Conservation (phyloP, 2,888 invertebrate species). For the Parelbella ahira region DNA sequence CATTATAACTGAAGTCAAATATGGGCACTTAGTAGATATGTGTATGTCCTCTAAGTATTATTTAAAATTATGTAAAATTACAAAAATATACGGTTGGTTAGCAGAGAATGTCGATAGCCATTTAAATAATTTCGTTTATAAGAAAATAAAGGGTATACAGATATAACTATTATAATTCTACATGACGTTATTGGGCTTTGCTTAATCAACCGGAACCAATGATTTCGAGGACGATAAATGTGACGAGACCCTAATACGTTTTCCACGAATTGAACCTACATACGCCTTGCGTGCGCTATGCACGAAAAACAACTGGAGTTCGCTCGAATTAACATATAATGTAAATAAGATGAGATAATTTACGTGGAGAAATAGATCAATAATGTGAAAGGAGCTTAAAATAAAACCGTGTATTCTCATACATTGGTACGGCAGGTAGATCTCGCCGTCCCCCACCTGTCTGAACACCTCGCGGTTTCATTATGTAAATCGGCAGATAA, state of each 20-base stretch:
- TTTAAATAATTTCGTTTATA: no score
- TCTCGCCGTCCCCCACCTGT: conserved; percentile 61
- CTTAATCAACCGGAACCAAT: background rate
- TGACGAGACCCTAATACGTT: conserved; percentile 12
- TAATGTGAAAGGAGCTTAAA: conserved; percentile 23
- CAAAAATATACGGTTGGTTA: no score
- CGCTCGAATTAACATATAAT: conserved; percentile 1
- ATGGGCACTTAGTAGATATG: no score
- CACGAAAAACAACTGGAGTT: conserved; percentile 8
- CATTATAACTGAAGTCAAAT: no score
- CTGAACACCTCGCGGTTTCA: conserved; percentile 49
- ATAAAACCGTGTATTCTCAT: conserved; percentile 45
- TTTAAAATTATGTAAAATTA: no score
- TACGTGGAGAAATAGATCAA: no score
- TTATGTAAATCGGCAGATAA: conserved; percentile 73
- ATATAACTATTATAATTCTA: no score
- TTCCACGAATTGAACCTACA: conserved; percentile 9
- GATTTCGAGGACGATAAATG: conserved; percentile 1
- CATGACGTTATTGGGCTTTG: background rate
- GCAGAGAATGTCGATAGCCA: no score
- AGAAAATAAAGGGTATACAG: no score
- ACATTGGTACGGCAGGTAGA: conserved; percentile 31
- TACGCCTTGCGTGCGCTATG: conserved; percentile 1
- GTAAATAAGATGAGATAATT: background rate
- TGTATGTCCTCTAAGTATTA: no score